These are phyloP conservation scores for Caenorhabditis doughertyi DNA, from an alignment of 2,888 invertebrate species.

Conservation along the genomic window DNA sequence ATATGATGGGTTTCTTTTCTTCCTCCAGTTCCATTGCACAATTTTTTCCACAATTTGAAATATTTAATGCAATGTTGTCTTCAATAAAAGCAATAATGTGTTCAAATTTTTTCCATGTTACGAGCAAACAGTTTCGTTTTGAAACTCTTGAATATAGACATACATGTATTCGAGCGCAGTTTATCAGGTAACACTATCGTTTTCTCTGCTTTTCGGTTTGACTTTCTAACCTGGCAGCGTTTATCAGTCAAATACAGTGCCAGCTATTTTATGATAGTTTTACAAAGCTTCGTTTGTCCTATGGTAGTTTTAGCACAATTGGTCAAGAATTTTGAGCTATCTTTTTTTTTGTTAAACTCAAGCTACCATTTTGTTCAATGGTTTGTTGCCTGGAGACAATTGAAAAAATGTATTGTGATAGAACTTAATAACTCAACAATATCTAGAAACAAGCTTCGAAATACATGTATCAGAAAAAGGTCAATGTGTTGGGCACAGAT, in stretches of 20 bases:
- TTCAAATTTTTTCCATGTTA: constrained; percentile 20
- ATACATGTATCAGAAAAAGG: too few relatives aligned
- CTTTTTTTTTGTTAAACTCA: too few relatives aligned
- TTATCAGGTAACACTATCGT: constrained; percentile 8
- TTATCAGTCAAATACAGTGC: constrained; percentile 30
- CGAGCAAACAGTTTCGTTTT: constrained; percentile 38
- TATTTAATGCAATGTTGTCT: constrained; percentile 33
- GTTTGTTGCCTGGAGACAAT: too few relatives aligned
- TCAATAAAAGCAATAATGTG: constrained; percentile 59
- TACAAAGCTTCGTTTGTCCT: too few relatives aligned
- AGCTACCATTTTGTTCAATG: too few relatives aligned
- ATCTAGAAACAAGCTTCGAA: too few relatives aligned
- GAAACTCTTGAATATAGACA: constrained; percentile 4
- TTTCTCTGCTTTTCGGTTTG: constrained; percentile 5
- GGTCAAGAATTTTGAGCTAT: too few relatives aligned
- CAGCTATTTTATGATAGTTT: constrained; percentile 6
- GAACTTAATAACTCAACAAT: too few relatives aligned
- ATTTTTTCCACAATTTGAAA: not conserved
- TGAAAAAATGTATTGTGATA: too few relatives aligned
- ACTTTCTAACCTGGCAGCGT: constrained; percentile 25
- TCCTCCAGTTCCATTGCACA: constrained; percentile 27
- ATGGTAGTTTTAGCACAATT: too few relatives aligned
- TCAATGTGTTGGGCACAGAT: too few relatives aligned
- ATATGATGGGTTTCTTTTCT: constrained; percentile 42
- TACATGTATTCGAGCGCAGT: constrained; percentile 8